Evolutionary conservation across 2,888 invertebrate species (phyloP).

Genomic region (Rhingia campestris): DNA sequence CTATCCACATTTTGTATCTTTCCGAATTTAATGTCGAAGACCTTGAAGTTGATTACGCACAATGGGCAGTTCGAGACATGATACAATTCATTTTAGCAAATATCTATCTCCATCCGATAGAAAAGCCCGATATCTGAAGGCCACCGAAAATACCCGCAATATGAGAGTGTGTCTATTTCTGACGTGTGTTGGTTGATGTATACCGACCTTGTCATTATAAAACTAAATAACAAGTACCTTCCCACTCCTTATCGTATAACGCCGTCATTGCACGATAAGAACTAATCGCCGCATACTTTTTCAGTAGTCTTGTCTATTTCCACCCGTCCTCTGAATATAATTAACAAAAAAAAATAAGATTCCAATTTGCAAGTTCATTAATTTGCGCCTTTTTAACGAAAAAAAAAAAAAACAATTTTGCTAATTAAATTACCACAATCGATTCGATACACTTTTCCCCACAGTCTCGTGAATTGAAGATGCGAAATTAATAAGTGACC

Average conservation of each 20-base stretch:
- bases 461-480: constrained; percentile 13
- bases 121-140: no score
- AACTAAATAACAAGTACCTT: neutral
- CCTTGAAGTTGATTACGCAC: no score
- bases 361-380: constrained; percentile 17
- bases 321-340: neutral
- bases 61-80: no score
- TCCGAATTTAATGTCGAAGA: no score
- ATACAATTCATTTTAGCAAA: no score
- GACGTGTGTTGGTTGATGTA: no score
- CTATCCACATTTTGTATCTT: no score
- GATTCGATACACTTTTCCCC: constrained; percentile 19
- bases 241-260: neutral
- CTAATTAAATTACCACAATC: constrained; percentile 48
- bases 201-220: constrained; percentile 3
- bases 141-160: no score
- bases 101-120: no score
- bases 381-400: constrained; percentile 10
- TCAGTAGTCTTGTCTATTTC: constrained; percentile 4
- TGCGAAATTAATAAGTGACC: neutral
- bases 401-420: constrained; percentile 10
- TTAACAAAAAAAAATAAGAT: neutral
- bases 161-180: no score
- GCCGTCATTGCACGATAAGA: constrained; percentile 10
- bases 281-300: constrained; percentile 29